Conservation (phyloP, 2,113 vertebrate species). For the Hucho hucho region DNA sequence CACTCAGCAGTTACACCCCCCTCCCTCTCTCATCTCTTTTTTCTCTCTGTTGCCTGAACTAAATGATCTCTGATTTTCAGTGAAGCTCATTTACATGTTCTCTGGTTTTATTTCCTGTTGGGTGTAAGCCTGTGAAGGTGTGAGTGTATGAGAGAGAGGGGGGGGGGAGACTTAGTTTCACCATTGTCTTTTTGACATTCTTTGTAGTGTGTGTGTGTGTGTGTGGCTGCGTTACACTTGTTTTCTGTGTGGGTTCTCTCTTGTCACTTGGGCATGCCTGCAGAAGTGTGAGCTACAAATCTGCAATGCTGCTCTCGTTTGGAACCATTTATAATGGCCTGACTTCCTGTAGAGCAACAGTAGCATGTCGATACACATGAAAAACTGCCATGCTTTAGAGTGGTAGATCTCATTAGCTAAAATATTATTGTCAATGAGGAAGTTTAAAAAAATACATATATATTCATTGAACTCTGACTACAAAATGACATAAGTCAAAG, state of each 20-base stretch:
- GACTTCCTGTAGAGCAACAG: slow-evolving; percentile 57
- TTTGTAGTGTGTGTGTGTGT: slow-evolving; percentile 17
- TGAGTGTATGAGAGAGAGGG: slow-evolving; percentile 11
- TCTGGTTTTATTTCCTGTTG: slow-evolving; percentile 61
- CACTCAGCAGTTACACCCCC: slow-evolving; percentile 12
- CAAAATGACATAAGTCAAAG: no score
- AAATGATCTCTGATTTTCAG: not conserved
- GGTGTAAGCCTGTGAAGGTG: slow-evolving; percentile 33
- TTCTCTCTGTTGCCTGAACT: slow-evolving; percentile 9
- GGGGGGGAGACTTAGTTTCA: no score
- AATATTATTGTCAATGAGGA: no score
- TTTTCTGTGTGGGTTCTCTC: not conserved
- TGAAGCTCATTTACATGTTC: slow-evolving; percentile 56
- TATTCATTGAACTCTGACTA: no score
- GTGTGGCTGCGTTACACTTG: slow-evolving; percentile 8
- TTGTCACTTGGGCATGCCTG: slow-evolving; percentile 10
- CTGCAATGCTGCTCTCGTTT: slow-evolving; percentile 48
- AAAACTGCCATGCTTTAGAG: no score
- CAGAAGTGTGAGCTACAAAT: slow-evolving; percentile 22
- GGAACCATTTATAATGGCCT: slow-evolving; percentile 42
- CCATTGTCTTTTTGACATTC: not conserved
- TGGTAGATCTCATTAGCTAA: no score
- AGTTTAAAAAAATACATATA: no score
- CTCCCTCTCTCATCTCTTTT: slow-evolving; percentile 34
- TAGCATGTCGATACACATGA: not conserved